phyloP scores from a whole-genome alignment of 1,140 invertebrate genomes.

The Grapholita molesta region DNA sequence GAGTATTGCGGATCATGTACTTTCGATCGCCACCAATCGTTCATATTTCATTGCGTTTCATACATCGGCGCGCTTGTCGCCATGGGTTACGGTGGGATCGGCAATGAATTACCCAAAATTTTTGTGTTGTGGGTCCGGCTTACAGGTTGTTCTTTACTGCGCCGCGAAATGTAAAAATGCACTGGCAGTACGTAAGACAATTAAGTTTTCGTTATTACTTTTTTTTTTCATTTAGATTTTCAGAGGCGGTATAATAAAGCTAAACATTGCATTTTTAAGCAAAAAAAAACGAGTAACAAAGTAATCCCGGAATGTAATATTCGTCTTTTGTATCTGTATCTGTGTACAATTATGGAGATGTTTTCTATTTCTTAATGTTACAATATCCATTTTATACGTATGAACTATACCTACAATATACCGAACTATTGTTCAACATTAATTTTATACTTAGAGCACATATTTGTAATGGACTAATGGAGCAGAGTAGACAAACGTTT shows the following conservation, averaged over 20 bases:
- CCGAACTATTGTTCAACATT: too few species aligned
- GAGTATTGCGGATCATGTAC: not conserved
- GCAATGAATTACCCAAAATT: conserved; percentile 33
- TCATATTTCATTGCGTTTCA: conserved; percentile 14
- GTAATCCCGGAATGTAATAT: too few species aligned
- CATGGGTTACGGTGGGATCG: not conserved
- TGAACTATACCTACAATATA: too few species aligned
- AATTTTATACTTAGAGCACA: too few species aligned
- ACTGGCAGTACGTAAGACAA: not conserved
- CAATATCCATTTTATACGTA: too few species aligned
- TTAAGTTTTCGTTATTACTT: not conserved
- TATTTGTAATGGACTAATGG: too few species aligned
- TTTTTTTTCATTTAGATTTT: not conserved
- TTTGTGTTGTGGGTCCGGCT: conserved; percentile 22
- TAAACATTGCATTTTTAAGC: too few species aligned
- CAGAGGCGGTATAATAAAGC: not conserved
- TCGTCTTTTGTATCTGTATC: too few species aligned
- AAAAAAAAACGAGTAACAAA: too few species aligned
- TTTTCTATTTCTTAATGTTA: too few species aligned
- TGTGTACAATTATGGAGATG: too few species aligned
- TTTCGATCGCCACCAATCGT: conserved; percentile 4
- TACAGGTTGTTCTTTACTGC: conserved; percentile 28
- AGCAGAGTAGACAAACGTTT: too few species aligned
- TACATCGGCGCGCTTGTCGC: conserved; percentile 7
- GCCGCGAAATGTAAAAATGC: not conserved